phyloP scores from a whole-genome alignment of 2,113 vertebrate species.

The Coryphaenoides rupestris region DNA sequence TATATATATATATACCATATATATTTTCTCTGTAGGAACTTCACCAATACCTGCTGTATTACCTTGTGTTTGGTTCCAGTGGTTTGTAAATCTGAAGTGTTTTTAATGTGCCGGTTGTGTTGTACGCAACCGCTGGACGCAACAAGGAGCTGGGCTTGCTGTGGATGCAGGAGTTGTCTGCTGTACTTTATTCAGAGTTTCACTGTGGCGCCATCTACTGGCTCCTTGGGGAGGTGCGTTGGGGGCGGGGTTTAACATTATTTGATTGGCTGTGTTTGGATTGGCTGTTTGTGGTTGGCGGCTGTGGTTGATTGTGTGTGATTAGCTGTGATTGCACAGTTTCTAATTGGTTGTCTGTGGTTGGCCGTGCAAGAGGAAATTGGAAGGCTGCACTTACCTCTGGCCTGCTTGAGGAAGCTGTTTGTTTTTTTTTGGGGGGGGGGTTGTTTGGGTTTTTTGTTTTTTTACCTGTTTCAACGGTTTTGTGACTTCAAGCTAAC shows the following conservation, averaged over 20 bases:
- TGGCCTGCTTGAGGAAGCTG: slow-evolving; percentile 67
- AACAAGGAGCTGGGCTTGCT: slow-evolving; percentile 11
- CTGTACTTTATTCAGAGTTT: slow-evolving; percentile 45
- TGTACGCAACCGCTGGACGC: slow-evolving; percentile 67
- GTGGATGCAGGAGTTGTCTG: slow-evolving; percentile 1
- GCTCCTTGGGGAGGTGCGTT: slow-evolving; percentile 2
- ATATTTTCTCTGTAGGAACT: slow-evolving; percentile 48
- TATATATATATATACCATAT: too few species aligned
- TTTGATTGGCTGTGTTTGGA: slow-evolving; percentile 28
- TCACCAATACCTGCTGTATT: slow-evolving; percentile 67
- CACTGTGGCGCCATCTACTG: not conserved
- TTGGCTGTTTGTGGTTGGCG: not conserved
- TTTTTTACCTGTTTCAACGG: slow-evolving; percentile 31
- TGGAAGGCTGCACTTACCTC: slow-evolving; percentile 60
- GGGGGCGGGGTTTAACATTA: slow-evolving; percentile 55
- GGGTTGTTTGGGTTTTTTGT: too few species aligned
- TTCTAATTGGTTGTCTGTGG: too few species aligned
- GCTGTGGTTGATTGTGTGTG: slow-evolving; percentile 29
- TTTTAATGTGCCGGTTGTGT: slow-evolving; percentile 51
- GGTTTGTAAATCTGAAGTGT: slow-evolving; percentile 58
- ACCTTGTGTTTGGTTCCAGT: slow-evolving; percentile 53
- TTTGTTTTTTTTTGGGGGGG: too few species aligned
- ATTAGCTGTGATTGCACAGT: slow-evolving; percentile 4
- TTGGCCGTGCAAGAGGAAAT: not conserved
- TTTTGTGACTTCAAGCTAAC: slow-evolving; percentile 43